Evolutionary conservation across 2,888 invertebrate species (phyloP).

Genomic region (Anodontia alba): DNA sequence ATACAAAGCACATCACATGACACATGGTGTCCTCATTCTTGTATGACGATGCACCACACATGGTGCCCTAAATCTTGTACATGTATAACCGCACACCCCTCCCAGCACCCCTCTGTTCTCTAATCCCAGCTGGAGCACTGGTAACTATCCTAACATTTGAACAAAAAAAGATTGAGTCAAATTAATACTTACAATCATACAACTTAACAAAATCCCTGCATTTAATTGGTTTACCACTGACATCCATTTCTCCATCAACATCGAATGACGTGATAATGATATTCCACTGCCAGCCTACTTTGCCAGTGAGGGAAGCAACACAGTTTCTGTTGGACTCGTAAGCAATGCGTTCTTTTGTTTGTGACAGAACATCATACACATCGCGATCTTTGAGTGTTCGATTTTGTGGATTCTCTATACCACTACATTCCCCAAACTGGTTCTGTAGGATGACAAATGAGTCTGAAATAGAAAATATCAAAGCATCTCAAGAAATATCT

Average conservation of each 20-base stretch:
- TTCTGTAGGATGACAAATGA: conserved; percentile 50
- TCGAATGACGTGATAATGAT: conserved; percentile 49
- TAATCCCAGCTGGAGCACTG: no score
- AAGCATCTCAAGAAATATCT: neutral
- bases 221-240: conserved; percentile 26
- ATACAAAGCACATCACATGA: no score
- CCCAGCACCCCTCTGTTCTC: no score
- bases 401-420: conserved; percentile 50
- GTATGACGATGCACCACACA: no score
- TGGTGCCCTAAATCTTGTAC: no score
- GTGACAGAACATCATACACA: conserved; percentile 16
- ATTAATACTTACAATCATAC: conserved; percentile 54
- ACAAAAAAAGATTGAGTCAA: no score
- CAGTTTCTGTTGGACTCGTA: conserved; percentile 54
- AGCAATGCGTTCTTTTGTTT: conserved; percentile 25
- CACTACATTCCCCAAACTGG: conserved; percentile 45
- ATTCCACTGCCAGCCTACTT: conserved; percentile 54
- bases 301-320: conserved; percentile 54
- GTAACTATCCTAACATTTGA: no score
- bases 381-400: conserved; percentile 41
- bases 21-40: no score
- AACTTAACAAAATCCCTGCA: conserved; percentile 57
- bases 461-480: conserved; percentile 38
- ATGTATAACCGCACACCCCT: no score
- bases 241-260: conserved; percentile 36